These are phyloP conservation scores for Aleiodes leptofemur DNA, from an alignment of 2,888 invertebrate genomes.

Conservation along the genomic window DNA sequence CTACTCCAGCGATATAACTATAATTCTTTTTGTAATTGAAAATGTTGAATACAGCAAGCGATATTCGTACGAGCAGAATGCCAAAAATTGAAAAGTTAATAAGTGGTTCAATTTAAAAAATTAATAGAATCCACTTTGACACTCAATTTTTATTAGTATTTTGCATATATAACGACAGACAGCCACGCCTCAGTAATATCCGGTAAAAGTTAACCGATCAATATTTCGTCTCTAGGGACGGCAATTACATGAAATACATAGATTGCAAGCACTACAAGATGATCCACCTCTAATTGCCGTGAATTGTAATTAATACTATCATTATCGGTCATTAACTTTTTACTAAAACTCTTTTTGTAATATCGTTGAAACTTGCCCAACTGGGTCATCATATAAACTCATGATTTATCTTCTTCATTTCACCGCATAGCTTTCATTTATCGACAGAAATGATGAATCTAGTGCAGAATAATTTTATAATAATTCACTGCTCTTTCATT, in stretches of 20 bases:
- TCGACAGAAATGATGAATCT: constrained; percentile 19
- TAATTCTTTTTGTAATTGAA: no score
- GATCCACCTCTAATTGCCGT: background rate
- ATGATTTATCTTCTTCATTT: background rate
- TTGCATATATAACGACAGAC: background rate
- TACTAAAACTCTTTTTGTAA: background rate
- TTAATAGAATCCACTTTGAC: no score
- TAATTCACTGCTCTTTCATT: background rate
- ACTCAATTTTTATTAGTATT: background rate
- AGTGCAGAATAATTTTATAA: constrained; percentile 16
- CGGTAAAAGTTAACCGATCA: constrained; percentile 14
- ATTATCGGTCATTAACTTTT: background rate
- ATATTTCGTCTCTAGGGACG: background rate
- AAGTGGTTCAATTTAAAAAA: no score
- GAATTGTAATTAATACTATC: background rate
- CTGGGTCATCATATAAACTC: no score
- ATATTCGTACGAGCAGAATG: no score
- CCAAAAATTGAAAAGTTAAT: no score
- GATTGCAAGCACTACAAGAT: background rate
- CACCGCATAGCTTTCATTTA: background rate
- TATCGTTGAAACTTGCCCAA: no score
- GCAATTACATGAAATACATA: background rate
- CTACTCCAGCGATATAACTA: no score
- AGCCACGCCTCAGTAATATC: constrained; percentile 26
- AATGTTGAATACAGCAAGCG: no score